Base-by-base conservation (phyloP, 2,797 vertebrate genomes). In the Menidia menidia region DNA sequence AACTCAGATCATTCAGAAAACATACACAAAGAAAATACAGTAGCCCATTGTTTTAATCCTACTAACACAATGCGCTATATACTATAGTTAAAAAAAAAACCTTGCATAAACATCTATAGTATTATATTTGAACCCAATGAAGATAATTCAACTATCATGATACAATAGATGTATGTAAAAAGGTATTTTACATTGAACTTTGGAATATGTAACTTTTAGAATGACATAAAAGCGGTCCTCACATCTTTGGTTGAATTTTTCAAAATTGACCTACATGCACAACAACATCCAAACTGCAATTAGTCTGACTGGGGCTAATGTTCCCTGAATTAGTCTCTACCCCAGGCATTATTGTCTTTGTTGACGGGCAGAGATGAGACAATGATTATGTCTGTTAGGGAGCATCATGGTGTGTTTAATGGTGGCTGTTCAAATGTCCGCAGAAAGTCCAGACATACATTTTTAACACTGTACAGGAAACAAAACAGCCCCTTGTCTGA, bases 401-500 rank as follows among this genome's bases (percentile, higher is more conserved):
- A 57, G 60, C 62, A 68, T 58, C 57, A 57, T 81, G 44, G 66
- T 58, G 63, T 88, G 73, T 74, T 52, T 73, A 71, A 85, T 84
- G 78, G 80, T 78, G 73, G 71, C 68, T 75, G 80, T 82, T 81
- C 44, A 59, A 45, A 33, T 76, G 73, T 84, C 73, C 16, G 44
- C 73, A 62, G 55, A 85, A 86, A 81, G 60, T 78, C 30, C 7
- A 82, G 59, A 51, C 57, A 87, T 89, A 53, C 87, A 89, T 85
- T 78, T 91, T 88, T 91, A 68, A 85, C 76, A 57, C 32, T 18
- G 44, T 63, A 72, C 84, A 86, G 87, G 77, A 89, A 85, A 89
- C 82, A 87, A 83, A 83, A 65, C 61, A 80, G 57, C 64, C 41
- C 64, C 54, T 84, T 58, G 45, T 13, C 30, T 43, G 0, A 4